Evolutionary conservation across 2,888 invertebrate species (phyloP), one percentile per base, ranked within the genome.

Genomic region (Tetragnatha montana): DNA sequence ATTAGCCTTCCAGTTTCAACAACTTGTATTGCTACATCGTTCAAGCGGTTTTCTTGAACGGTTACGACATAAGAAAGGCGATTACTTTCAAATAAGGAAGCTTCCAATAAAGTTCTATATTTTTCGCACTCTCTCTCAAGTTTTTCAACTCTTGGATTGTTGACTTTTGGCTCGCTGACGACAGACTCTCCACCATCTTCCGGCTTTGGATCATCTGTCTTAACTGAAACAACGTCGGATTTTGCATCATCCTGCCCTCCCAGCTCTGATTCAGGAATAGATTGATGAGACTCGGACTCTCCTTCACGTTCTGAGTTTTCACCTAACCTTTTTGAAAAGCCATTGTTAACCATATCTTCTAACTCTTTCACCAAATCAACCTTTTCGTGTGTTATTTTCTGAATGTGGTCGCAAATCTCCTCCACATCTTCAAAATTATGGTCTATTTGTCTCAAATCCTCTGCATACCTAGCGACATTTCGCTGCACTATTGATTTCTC

Each of bases 1-100:
- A 82, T 78, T 1, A 87, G 35, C 47, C 81, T 69, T 4, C 81
- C 87, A 8, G 87, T 82, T 50, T 87, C 81, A n/a, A 87, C 81
- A 69, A 87, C 87, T 78, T 87, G 81, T 8, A 71, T 47, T 12
- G 87, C 87, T 3, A 87, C 51, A 8, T 76, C 81, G 47, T 87
- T 87, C 81, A 87, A 51, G 49, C 75, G 80, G 7, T 49, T 49
- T 14, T 87, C 87, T 71, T 87, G 87, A 17, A 69, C 8, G 2
- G 60, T 21, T 50, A 47, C 76, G 3, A 87, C 47, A 19, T 71
- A 80, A 4, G 14, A 19, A 17, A 87, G 17, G 1, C 71, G 81
- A 7, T 87, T 70, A 17, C 69, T 78, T 82, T 87, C 87, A 10
- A 81, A 71, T 19, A 60, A 49, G 10, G 87, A 75, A 35, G 82